Percentiles rank a stretch among this genome's conserved stretches.
These are phyloP conservation scores for Microhierax caerulescens DNA, from an alignment of 2,797 vertebrate genomes.

Conservation along the genomic window DNA sequence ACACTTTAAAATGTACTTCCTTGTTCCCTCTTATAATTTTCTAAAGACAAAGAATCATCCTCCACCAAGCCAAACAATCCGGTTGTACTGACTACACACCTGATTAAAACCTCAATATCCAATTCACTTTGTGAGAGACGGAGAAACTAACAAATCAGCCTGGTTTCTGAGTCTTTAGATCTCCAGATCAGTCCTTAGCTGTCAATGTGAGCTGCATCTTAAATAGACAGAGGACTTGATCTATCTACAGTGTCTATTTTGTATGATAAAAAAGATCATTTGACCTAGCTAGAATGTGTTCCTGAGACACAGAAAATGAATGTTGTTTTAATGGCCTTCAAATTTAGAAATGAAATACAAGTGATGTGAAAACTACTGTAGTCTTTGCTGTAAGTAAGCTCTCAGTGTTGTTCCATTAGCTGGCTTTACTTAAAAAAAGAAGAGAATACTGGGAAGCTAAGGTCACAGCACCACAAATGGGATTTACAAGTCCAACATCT, in stretches of 20 bases:
- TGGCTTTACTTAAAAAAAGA: neutral
- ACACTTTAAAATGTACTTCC: neutral
- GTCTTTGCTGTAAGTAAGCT: neutral
- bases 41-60: neutral
- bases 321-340: conserved; percentile 34
- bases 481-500: neutral
- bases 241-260: conserved; percentile 24
- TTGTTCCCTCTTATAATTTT: neutral
- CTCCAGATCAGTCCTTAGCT: conserved; percentile 7
- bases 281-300: conserved; percentile 25
- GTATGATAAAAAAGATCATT: conserved; percentile 37
- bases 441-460: neutral
- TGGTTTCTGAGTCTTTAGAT: conserved; percentile 23
- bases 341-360: neutral
- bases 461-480: neutral
- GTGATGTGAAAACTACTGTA: neutral
- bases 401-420: neutral
- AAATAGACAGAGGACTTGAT: conserved; percentile 25
- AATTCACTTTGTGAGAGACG: conserved; percentile 25
- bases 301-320: neutral
- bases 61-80: neutral
- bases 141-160: neutral
- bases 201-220: conserved; percentile 49
- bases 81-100: neutral
- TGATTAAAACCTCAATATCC: conserved; percentile 24